These are phyloP conservation scores for Chelidonichthys spinosus DNA, from an alignment of 2,797 vertebrate genomes.

Conservation along the genomic window DNA sequence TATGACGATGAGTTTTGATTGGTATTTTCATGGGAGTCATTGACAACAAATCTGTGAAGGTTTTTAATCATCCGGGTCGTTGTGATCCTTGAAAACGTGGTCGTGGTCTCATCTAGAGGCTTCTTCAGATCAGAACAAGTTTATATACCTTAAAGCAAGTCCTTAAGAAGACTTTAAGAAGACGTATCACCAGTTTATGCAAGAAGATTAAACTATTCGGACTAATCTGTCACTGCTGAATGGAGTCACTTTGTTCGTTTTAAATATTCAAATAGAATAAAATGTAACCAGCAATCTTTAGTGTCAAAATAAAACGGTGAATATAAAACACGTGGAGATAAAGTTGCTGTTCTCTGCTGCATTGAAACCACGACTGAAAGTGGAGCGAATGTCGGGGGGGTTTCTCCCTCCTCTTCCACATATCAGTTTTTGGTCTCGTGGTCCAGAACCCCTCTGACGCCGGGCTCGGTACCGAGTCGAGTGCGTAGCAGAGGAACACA, in stretches of 20 bases:
- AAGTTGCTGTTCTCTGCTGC: neutral
- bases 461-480: neutral
- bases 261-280: neutral
- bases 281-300: neutral
- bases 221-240: neutral
- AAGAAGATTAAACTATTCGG: rapidly evolving
- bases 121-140: too few relatives aligned
- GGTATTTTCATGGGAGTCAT: neutral
- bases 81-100: too few relatives aligned
- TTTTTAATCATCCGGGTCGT: too few relatives aligned
- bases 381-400: constrained; percentile 21
- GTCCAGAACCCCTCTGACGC: constrained; percentile 5
- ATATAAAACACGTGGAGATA: too few relatives aligned
- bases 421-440: constrained; percentile 7
- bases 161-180: too few relatives aligned
- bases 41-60: neutral
- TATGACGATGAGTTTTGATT: neutral
- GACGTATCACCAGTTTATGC: neutral
- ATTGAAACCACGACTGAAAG: neutral
- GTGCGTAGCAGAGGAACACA: neutral
- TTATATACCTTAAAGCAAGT: too few relatives aligned
- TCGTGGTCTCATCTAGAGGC: too few relatives aligned
- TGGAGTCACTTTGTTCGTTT: neutral
- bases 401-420: neutral
- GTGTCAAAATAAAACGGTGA: neutral